Base-by-base conservation (phyloP, 2,797 vertebrate species). In the Setipinna tenuifilis region DNA sequence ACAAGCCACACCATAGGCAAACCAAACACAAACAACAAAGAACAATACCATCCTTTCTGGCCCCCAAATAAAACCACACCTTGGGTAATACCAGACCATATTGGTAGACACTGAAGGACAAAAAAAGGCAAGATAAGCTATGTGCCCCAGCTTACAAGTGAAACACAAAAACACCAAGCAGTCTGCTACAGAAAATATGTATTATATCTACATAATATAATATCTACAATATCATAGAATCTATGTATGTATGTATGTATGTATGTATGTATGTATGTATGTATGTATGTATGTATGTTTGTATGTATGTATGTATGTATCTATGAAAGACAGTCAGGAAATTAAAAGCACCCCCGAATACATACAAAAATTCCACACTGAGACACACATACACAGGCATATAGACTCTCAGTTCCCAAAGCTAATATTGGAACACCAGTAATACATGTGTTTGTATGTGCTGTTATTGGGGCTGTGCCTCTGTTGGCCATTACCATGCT, bases 401-500 rank as follows among this genome's bases (percentile, higher is more conserved):
- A 65, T 44, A 78, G 31, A 19, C 31, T 78, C 71, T 21, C 71
- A 44, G 16, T 19, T 44, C 71, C 17, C 17, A 21, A 2, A 9
- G 71, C 31, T 78, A 44, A 78, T 44, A 21, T 44, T 31, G 65
- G 11, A 12, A 68, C 71, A 41, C 17, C 41, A 41, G 16, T 6
- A 44, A 44, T 41, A 71, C 65, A 78, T 78, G 71, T 78, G 71
- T 78, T 41, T 78, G 31, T 21, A 21, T 78, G 71, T 21, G 71
- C 35, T 35, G 41, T 78, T 78, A 78, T 21, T 35, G 35, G 71
- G 17, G 71, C 35, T 21, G 6, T 21, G 35, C 6, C 31, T 28
- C 23, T 71, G 28, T 78, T 31, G 35, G 71, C 71, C 10, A 41
- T 78, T 78, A 44, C 35, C 71, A 78, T 44, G 2, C 31, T 78